Evolutionary conservation across 2,888 invertebrate species (phyloP), one percentile per base, ranked within the genome.

Genomic region (Sarcophaga caerulescens): DNA sequence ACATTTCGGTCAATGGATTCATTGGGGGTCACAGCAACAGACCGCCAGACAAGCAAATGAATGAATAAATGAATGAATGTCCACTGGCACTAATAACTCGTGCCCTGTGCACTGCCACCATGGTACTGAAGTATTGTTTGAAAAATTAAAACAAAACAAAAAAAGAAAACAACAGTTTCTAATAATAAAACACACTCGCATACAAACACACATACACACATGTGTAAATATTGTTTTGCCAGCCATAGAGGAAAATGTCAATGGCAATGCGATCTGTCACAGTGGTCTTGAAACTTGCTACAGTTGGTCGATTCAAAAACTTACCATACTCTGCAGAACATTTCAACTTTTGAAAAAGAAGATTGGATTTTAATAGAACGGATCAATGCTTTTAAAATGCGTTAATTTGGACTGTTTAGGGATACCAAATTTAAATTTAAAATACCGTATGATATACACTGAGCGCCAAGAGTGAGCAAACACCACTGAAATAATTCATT

Each of bases 71-170:
- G n/a, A 76, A 11, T 14, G 63, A 70, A 70, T 69, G 60, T 76
- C 81, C 80, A 66, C 23, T 80, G 83, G 83, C 69, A 80, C 80
- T 83, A 85, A 85, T 83, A 80, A 77, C 85, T 85, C 76, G 77
- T 80, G 80, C 17, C 17, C 17, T 62, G 62, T 63, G 44, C 47
- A 57, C 35, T 59, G 35, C 69, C 63, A 74, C 45, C 21, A 59
- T 52, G 14, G 12, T 4, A 14, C 17, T 17, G 17, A 17, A 52
- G 65, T 79, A 44, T 82, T 14, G 12, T 63, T 70, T 69, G 70
- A 65, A 76, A 70, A 44, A 62, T 68, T 68, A 44, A 52, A 52
- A 73, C 8, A 14, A 4, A 3, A 66, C 35, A 60, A 81, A 69
- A 21, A 74, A 76, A 70, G 75, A 78, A 52, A 75, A 78, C 1